These are phyloP conservation scores for Seira sanloemensis DNA, from an alignment of 2,888 invertebrate species.

Conservation along the genomic window DNA sequence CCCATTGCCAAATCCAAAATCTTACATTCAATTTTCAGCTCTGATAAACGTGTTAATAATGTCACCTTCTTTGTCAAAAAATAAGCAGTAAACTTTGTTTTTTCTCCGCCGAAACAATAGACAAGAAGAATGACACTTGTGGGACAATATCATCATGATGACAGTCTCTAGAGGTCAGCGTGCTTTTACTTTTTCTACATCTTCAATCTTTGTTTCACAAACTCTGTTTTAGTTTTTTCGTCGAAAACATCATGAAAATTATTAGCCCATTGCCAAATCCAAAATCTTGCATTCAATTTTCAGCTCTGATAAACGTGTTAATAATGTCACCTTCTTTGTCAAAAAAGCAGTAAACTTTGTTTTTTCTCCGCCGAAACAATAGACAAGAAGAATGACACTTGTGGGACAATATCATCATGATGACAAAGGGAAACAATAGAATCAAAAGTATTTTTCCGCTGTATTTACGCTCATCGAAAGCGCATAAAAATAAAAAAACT, in stretches of 20 bases:
- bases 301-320: conserved; percentile 41
- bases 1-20: neutral
- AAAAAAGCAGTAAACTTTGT: too few species aligned
- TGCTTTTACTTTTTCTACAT: too few species aligned
- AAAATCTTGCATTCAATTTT: conserved; percentile 25
- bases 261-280: neutral
- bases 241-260: neutral
- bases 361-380: too few species aligned
- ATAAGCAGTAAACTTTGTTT: neutral
- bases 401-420: too few species aligned
- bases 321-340: conserved; percentile 32
- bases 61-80: neutral
- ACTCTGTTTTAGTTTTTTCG: too few species aligned
- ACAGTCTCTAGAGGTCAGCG: too few species aligned
- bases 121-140: neutral
- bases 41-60: conserved; percentile 26
- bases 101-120: neutral
- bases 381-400: too few species aligned
- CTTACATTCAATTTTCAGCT: conserved; percentile 43
- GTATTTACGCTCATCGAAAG: neutral
- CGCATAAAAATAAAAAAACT: too few species aligned
- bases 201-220: too few species aligned
- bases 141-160: neutral
- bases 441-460: neutral
- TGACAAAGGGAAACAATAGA: neutral